phyloP scores from a whole-genome alignment of 2,797 vertebrate species.

The Chiroxiphia lanceolata region DNA sequence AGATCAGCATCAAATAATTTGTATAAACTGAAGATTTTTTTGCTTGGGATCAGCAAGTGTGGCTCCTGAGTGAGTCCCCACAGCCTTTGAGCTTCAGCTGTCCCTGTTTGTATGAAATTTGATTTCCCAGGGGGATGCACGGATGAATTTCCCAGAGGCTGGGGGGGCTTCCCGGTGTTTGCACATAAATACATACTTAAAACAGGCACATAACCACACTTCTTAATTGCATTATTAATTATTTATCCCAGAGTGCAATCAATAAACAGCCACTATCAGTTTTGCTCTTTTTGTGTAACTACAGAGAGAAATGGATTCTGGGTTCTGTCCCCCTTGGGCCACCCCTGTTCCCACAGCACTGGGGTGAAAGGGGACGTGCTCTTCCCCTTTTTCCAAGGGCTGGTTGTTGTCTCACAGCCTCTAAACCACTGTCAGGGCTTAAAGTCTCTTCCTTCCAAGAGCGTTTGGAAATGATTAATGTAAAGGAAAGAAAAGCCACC shows the following conservation, averaged over 20 bases:
- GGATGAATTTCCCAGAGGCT: background rate
- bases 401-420: background rate
- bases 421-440: background rate
- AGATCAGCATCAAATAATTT: background rate
- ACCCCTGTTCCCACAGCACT: background rate
- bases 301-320: background rate
- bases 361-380: background rate
- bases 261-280: background rate
- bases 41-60: background rate
- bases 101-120: background rate
- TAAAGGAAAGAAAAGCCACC: background rate
- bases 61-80: background rate
- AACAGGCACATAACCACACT: background rate
- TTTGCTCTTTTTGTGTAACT: background rate
- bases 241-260: background rate
- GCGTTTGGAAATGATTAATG: background rate
- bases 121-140: background rate
- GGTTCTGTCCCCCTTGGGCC: background rate
- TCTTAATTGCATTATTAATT: slow-evolving; percentile 23
- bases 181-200: background rate
- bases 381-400: background rate
- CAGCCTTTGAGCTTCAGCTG: background rate
- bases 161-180: background rate
- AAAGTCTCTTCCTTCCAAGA: background rate
- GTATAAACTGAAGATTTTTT: background rate